These are phyloP conservation scores for Girardinichthys multiradiatus DNA, from an alignment of 2,113 vertebrate species.

Conservation along the genomic window DNA sequence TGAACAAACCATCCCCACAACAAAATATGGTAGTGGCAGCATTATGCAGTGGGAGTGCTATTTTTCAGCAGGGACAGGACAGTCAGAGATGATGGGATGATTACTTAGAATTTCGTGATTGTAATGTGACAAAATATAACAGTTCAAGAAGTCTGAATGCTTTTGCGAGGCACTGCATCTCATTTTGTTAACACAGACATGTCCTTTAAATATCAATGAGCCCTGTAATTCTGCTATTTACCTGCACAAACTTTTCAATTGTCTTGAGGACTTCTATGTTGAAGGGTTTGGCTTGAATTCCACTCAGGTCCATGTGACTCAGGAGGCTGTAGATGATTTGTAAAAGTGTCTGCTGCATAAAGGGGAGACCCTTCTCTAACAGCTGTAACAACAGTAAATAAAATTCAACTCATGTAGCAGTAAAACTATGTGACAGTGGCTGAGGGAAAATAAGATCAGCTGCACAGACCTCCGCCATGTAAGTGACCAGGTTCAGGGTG, in stretches of 20 bases:
- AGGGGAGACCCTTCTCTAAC: conserved; percentile 94
- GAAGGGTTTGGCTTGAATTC: conserved; percentile 92
- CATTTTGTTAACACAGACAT: background rate
- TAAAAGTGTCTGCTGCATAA: conserved; percentile 94
- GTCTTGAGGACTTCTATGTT: conserved; percentile 96
- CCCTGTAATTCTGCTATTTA: conserved; percentile 58
- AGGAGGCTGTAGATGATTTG: conserved; percentile 97
- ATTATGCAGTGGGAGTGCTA: too few relatives aligned
- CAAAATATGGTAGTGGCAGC: too few relatives aligned
- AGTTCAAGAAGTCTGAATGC: too few relatives aligned
- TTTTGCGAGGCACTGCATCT: background rate
- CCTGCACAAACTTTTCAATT: conserved; percentile 97
- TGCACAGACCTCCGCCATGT: conserved; percentile 90
- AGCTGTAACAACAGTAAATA: conserved; percentile 78
- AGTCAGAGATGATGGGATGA: too few relatives aligned
- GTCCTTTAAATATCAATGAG: background rate
- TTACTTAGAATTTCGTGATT: too few relatives aligned
- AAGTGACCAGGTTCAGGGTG: conserved; percentile 93
- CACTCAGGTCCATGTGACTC: conserved; percentile 93
- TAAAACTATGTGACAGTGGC: background rate
- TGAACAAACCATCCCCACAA: too few relatives aligned
- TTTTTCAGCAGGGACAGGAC: too few relatives aligned
- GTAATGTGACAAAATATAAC: too few relatives aligned
- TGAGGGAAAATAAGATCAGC: background rate
- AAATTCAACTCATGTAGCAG: background rate